A percentile compares a stretch with the other conserved stretches of the same genome.
Evolutionary conservation across 2,888 invertebrate species (phyloP).

Genomic region (Cremastinae sp.): DNA sequence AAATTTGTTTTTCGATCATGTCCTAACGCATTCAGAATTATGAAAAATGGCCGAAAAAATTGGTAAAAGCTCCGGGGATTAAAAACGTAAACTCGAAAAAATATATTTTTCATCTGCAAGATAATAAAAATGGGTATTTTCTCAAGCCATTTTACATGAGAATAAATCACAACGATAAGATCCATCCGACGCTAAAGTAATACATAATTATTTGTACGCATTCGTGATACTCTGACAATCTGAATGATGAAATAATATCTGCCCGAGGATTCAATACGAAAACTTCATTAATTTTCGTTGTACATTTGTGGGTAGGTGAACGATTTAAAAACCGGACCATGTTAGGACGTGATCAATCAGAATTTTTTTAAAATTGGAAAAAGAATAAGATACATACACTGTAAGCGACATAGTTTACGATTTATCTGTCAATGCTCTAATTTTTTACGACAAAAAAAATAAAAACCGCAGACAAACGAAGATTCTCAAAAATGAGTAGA

Average conservation of each 20-base stretch:
- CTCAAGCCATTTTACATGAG: too few species aligned
- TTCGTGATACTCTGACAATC: conserved; percentile 59
- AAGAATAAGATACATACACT: conserved; percentile 38
- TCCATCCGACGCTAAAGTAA: conserved; percentile 54
- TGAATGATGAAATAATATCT: conserved; percentile 25
- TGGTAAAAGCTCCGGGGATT: conserved; percentile 2
- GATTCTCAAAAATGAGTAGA: background rate
- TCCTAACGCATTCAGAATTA: conserved; percentile 33
- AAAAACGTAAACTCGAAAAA: background rate
- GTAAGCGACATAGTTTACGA: conserved; percentile 44
- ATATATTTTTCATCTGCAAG: too few species aligned
- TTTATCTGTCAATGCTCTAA: conserved; percentile 57
- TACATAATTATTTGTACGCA: conserved; percentile 47
- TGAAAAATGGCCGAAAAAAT: conserved; percentile 5
- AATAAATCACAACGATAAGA: conserved; percentile 47
- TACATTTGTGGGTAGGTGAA: conserved; percentile 18
- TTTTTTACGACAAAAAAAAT: conserved; percentile 56
- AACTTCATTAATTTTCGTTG: conserved; percentile 25
- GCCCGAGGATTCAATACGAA: background rate
- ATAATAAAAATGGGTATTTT: too few species aligned
- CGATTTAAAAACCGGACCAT: background rate
- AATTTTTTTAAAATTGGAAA: too few species aligned
- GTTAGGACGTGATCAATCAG: conserved; percentile 55
- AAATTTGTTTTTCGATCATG: conserved; percentile 51
- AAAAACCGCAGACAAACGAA: conserved; percentile 25